A percentile compares a stretch with the other conserved stretches of the same genome.
Conservation (phyloP, 2,113 vertebrate genomes). For the Datnioides undecimradiatus region DNA sequence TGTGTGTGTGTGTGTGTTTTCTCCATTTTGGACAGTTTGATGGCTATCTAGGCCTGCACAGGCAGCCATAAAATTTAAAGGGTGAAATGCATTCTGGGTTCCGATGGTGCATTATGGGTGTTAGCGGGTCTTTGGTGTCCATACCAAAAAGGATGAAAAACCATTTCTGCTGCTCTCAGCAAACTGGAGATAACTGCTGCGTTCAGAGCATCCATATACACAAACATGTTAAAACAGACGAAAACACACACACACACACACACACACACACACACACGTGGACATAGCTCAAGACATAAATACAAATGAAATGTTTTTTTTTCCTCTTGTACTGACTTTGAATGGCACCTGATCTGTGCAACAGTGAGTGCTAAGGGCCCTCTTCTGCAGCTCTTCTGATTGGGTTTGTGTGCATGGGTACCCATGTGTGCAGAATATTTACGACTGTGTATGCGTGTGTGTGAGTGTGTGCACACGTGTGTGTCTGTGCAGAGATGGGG, state of each 20-base stretch:
- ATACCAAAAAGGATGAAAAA: slow-evolving; percentile 59
- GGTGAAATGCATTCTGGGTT: slow-evolving; percentile 65
- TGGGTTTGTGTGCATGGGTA: slow-evolving; percentile 50
- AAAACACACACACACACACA: slow-evolving; percentile 7
- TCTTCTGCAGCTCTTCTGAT: slow-evolving; percentile 46
- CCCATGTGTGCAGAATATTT: slow-evolving; percentile 64
- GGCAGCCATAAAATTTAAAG: slow-evolving; percentile 24
- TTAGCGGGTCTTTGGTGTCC: slow-evolving; percentile 54
- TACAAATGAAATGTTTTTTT: slow-evolving; percentile 11
- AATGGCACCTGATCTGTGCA: slow-evolving; percentile 53
- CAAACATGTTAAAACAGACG: slow-evolving; percentile 34
- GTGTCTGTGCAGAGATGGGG: slow-evolving; percentile 23
- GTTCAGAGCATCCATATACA: slow-evolving; percentile 34
- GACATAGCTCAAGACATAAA: slow-evolving; percentile 23
- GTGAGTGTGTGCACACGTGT: neutral
- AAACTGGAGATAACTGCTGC: slow-evolving; percentile 54
- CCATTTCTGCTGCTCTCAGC: slow-evolving; percentile 64
- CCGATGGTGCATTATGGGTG: slow-evolving; percentile 65
- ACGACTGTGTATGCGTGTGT: neutral
- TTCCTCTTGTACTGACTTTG: slow-evolving; percentile 19
- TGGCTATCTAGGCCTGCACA: slow-evolving; percentile 46
- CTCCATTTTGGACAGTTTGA: slow-evolving; percentile 39
- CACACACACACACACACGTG: neutral
- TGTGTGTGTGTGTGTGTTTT: slow-evolving; percentile 26
- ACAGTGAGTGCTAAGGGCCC: slow-evolving; percentile 18